Evolutionary conservation across 2,888 invertebrate genomes (phyloP).

Genomic region (Parelbella ahira): DNA sequence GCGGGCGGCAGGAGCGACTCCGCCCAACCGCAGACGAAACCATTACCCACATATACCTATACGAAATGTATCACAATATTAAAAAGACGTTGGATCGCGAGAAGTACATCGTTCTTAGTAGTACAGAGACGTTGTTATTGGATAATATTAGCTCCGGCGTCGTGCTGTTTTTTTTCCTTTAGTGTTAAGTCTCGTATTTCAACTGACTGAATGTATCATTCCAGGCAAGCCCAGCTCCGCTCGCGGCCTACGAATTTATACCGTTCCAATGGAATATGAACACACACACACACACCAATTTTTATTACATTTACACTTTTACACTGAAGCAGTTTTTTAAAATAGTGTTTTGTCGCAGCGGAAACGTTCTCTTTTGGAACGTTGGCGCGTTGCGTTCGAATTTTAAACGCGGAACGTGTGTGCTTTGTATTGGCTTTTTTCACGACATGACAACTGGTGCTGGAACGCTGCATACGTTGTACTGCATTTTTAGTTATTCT

Average conservation of each 20-base stretch:
- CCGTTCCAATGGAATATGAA: too few species aligned
- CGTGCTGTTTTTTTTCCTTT: neutral
- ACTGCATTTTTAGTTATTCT: too few species aligned
- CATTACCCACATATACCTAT: conserved; percentile 22
- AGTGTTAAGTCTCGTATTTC: too few species aligned
- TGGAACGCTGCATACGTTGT: too few species aligned
- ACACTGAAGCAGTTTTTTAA: conserved; percentile 25
- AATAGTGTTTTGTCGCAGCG: conserved; percentile 26
- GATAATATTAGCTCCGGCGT: conserved; percentile 23
- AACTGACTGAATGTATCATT: conserved; percentile 43
- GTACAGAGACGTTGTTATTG: conserved; percentile 33
- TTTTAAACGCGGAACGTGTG: conserved; percentile 1
- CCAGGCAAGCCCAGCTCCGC: conserved; percentile 31
- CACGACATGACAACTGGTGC: conserved; percentile 38
- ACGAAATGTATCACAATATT: conserved; percentile 37
- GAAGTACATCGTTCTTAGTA: conserved; percentile 39
- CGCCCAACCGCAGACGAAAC: conserved; percentile 37
- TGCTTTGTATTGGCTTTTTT: conserved; percentile 13
- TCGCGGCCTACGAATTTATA: conserved; percentile 30
- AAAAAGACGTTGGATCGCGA: conserved; percentile 9
- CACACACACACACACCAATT: conserved; percentile 35
- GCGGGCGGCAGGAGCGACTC: conserved; percentile 20
- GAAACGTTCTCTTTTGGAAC: conserved; percentile 28
- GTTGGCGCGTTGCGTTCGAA: conserved; percentile 3
- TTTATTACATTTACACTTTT: conserved; percentile 31